Percentiles rank a stretch among this genome's conserved stretches.
These are phyloP conservation scores for Anguilla japonica DNA, from an alignment of 2,113 vertebrate genomes.

Conservation along the genomic window DNA sequence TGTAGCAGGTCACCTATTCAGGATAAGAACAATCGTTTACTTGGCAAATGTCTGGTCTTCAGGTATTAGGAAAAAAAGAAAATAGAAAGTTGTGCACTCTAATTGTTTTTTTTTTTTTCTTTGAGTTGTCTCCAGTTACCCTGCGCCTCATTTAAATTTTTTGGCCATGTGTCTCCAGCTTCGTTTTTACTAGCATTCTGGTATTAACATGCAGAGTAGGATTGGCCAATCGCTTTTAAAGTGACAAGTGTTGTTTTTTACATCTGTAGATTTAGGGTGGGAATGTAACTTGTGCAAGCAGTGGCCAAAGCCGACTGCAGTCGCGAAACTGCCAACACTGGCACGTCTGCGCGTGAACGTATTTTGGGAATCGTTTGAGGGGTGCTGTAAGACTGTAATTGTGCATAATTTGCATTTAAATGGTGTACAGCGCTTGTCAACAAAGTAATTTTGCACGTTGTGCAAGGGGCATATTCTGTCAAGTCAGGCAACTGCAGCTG, in stretches of 20 bases:
- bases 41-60: slow-evolving; percentile 24
- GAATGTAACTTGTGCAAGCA: neutral
- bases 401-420: slow-evolving; percentile 3
- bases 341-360: neutral
- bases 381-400: neutral
- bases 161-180: no score
- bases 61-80: neutral
- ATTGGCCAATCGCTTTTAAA: neutral
- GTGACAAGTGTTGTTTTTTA: neutral
- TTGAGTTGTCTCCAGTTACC: no score
- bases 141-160: no score
- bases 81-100: no score
- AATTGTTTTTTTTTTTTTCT: neutral
- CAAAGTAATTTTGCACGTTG: neutral
- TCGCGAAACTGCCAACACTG: neutral
- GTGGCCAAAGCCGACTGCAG: neutral
- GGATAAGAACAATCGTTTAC: slow-evolving; percentile 32
- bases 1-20: slow-evolving; percentile 48
- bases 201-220: neutral
- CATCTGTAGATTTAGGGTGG: neutral
- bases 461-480: neutral
- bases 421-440: neutral
- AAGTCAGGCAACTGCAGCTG: neutral
- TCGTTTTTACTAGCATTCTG: no score
- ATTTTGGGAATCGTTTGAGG: neutral